Evolutionary conservation across 1,140 invertebrate species (phyloP), one percentile per base, ranked within the genome.

Genomic region (Copidosoma floridanum): DNA sequence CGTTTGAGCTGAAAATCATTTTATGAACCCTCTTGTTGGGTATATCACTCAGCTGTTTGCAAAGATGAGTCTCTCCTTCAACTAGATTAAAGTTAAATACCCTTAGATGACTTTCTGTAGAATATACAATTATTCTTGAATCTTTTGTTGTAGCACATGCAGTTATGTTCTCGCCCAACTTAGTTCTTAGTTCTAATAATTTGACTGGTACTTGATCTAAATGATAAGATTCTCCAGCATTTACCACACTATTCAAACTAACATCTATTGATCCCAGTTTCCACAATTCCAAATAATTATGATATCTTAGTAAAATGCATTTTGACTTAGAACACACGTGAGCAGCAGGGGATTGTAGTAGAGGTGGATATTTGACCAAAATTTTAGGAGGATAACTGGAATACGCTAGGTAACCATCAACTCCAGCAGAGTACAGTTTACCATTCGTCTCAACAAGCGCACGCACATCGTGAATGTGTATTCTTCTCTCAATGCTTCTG

Each of bases 391-490:
- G 82, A 67, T 84, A 84, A 62, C 83, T 85, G 8, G 82, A 84
- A 20, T 89, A 74, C 4, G 86, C 85, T 2, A 94, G 76, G 69
- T 91, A 88, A 2, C 89, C 88, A 79, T 93, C 90, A 18, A 88
- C 81, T 29, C 90, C 93, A 62, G 86, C 90, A 2, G 92, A 94
- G 70, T 89, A 86, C 21, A 95, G 77, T 67, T 86, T 86, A 2
- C 84, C 82, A 24, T 82, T 81, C 64, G 83, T 79, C 24, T 89
- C 74, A 3, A 84, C 79, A 27, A 96, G 74, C 7, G 88, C 83
- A 65, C 89, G 82, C 0, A 96, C 90, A 79, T 95, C 93, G 75
- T 96, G 91, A 21, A 87, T 85, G 76, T 96, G 93, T 27, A 92
- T 85, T 67, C 85, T 82, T 57, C 89, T 82, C 65, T 92, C 88